These are phyloP conservation scores for Gephyroberyx darwinii DNA, from an alignment of 2,797 vertebrate species.

Conservation along the genomic window DNA sequence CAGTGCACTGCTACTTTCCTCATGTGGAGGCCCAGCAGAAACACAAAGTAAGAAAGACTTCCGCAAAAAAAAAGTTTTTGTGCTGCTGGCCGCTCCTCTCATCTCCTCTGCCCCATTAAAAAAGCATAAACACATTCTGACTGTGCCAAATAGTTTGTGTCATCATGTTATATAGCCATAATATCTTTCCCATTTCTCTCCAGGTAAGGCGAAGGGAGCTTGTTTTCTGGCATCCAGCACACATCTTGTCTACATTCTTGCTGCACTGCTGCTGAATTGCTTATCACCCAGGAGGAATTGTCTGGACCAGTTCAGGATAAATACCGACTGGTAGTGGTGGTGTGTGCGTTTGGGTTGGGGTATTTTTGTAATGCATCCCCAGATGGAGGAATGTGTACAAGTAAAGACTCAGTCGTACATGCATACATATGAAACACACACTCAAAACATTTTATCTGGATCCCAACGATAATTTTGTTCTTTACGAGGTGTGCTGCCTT, in stretches of 20 bases:
- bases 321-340: no score
- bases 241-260: background rate
- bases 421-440: background rate
- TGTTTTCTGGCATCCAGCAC: background rate
- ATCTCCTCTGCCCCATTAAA: conserved; percentile 39
- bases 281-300: background rate
- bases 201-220: conserved; percentile 12
- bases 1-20: no score
- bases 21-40: no score
- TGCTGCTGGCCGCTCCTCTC: conserved; percentile 17
- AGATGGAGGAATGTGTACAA: no score
- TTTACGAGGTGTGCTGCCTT: conserved; percentile 20
- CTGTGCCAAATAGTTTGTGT: conserved; percentile 22
- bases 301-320: background rate
- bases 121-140: conserved; percentile 34
- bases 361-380: no score
- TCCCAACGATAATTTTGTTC: conserved; percentile 30
- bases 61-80: conserved; percentile 32
- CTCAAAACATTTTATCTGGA: background rate
- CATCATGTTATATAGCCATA: conserved; percentile 32
- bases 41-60: conserved; percentile 10
- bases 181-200: conserved; percentile 44
- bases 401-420: conserved; percentile 4
- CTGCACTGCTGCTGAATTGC: background rate
- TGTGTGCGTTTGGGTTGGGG: no score